Evolutionary conservation across 2,113 vertebrate species (phyloP), one percentile per base, ranked within the genome.

Genomic region (Sinocyclocheilus maitianheensis): DNA sequence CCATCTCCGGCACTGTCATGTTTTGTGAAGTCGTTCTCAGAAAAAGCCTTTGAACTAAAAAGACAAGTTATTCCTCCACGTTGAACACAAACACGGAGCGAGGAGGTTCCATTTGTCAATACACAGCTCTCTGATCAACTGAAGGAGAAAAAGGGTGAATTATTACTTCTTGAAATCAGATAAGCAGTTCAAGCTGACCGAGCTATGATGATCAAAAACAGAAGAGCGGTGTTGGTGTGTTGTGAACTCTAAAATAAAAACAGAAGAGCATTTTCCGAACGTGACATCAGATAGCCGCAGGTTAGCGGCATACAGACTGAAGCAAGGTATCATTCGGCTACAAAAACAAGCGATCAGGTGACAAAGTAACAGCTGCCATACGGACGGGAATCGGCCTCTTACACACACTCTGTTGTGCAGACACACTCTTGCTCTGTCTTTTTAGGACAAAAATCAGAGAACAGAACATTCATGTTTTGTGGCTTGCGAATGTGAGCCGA

Each of bases 311-410:
- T 86, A 90, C 81, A 89, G 90, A 78, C 87, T 87, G 78, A 51
- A 88, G 72, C 76, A 34, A 85, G 83, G 91, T 86, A 90, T 93
- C 93, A 89, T 89, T 67, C 76, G 0, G 34, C 84, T 85, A 90
- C 65, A 84, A 92, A 93, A 94, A 94, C 92, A 94, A 91, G 92
- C 7, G 93, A 93, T 95, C 92, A 87, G 90, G 92, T 95, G 90
- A 93, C 94, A 84, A 84, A 9, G 81, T 89, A 89, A 89, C 94
- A 95, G 91, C 94, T 94, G 94, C 90, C 84, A 93, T 91, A 89
- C 91, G 93, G 93, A 92, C 89, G 87, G 90, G 91, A 84, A 16
- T 90, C 89, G 84, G 79, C 12, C 81, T 83, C 65, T 4, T 80
- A 58, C 83, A 46, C 77, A 85, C 53, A 75, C 71, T 67, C 77